Evolutionary conservation across 2,113 vertebrate species (phyloP), one percentile per base, ranked within the genome.

Genomic region (Spea multiplicata): DNA sequence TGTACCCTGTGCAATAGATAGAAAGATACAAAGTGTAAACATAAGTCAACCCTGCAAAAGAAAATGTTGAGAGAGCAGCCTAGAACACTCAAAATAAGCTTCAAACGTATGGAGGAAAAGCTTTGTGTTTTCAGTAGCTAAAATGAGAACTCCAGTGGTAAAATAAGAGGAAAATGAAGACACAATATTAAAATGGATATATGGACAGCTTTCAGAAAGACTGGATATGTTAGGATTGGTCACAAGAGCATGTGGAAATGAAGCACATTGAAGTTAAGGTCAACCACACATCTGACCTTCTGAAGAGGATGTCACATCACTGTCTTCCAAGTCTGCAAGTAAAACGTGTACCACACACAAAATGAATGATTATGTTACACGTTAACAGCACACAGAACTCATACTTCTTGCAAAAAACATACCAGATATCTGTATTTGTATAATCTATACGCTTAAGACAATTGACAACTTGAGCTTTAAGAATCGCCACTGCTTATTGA

Each of bases 251-350:
- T 85, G 78, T 82, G 82, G 81, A 83, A 86, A 85, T 84, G 84
- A 83, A 83, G 64, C 53, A 84, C 76, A 86, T 86, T 81, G 76
- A 88, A 83, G 88, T 84, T 6, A 87, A 86, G 86, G 83, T 87
- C 86, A 90, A 78, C 78, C 84, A 65, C 9, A 86, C 80, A 84
- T 88, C 88, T 90, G 85, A 90, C 89, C 89, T 84, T 84, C 83
- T 81, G 86, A 89, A 53, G 86, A 87, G 46, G 82, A 86, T 84
- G 87, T 83, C 75, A 75, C 84, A 83, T 89, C 89, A 81, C 83
- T 89, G 87, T 75, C 81, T 88, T 86, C 84, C 83, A 45, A 49
- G 84, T 88, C 88, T 88, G 84, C 78, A 86, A 87, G 83, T 83
- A 84, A 89, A 84, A 84, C 74, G 83, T 62, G 78, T 66, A 84